Base-by-base conservation (phyloP, 2,888 invertebrate genomes). In the Acanthosepion pharaonis region DNA sequence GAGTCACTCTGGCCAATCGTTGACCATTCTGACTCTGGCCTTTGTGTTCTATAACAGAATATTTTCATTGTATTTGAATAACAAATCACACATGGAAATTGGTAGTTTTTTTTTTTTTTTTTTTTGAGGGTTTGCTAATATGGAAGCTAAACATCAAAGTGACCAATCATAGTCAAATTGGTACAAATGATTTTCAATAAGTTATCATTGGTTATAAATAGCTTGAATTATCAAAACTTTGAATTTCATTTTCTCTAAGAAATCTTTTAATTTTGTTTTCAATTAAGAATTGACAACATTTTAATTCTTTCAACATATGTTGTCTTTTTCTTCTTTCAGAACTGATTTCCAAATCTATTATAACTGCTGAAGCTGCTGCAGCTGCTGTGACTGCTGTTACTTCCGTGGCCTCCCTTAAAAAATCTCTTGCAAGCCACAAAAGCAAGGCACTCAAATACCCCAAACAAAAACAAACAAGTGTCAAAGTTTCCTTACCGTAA, bases 371-470 rank as follows among this genome's bases (percentile, higher is more conserved):
- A 5, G 53, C 51, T 53, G 93, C 93, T 93, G 93, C 51, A 49
- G 93, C 93, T 93, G 93, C 93, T 4, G 93, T 93, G 28, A 93
- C 53, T 49, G 93, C 93, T 51, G 93, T 93, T 49, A 93, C n/a
- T 49, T n/a, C 49, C 6, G 28, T 33, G 8, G 93, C 49, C 20
- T 92, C 92, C 23, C 92, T 51, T 28, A 93, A 93, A 9, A 93
- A 93, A 93, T 25, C 93, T 28, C 1, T n/a, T 9, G 51, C 51
- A 5, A 33, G 2, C 5, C 51, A 28, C 4, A 93, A 93, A 93
- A 18, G n/a, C 18, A 51, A 20, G 42, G 18, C 5, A 0, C 23
- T 23, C n/a, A 92, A 42, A 11, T 23, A 92, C 48, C 93, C 93
- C 6, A 93, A 53, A 49, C n/a, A n/a, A n/a, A 93, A 93, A 93